A percentile compares a stretch with the other conserved stretches of the same genome.
Evolutionary conservation across 2,797 vertebrate species (phyloP).

Genomic region (Hippoglossus hippoglossus): DNA sequence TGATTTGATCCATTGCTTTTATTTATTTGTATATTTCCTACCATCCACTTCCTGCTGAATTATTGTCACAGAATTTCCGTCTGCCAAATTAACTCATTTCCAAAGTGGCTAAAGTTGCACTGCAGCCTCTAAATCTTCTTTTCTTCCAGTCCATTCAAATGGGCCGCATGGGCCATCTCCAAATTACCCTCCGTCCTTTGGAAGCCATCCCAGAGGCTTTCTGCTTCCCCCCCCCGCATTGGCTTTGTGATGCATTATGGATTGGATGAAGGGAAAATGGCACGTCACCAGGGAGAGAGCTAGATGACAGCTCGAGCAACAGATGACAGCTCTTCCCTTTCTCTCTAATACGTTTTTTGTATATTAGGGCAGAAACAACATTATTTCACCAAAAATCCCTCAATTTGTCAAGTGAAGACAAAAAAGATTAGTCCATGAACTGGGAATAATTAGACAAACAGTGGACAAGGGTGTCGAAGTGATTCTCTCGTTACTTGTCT

Average conservation of each 20-base stretch:
- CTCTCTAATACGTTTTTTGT: not conserved
- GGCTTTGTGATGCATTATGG: conserved; percentile 56
- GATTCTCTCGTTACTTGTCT: not conserved
- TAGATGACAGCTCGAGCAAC: not conserved
- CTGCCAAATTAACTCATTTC: conserved; percentile 32
- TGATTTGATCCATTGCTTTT: not conserved
- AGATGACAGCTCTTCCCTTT: conserved; percentile 18
- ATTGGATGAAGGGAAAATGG: conserved; percentile 49
- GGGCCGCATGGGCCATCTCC: conserved; percentile 42
- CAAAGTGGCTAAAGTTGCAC: conserved; percentile 27
- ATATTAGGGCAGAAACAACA: not conserved
- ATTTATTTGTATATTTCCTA: not conserved
- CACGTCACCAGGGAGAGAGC: conserved; percentile 17
- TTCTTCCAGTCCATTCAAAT: conserved; percentile 25
- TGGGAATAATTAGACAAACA: conserved; percentile 4
- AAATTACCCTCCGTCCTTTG: conserved; percentile 53
- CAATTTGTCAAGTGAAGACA: conserved; percentile 3
- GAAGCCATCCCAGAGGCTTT: conserved; percentile 57
- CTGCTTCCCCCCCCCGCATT: not conserved
- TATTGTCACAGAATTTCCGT: conserved; percentile 14
- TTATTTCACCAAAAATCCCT: not conserved
- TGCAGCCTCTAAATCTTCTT: conserved; percentile 27
- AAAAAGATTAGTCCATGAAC: not conserved
- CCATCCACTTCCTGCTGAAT: not conserved
- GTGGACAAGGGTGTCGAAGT: not conserved